A percentile compares a stretch with the other conserved stretches of the same genome.
These are phyloP conservation scores for Leucania comma DNA, from an alignment of 2,888 invertebrate species.

Conservation along the genomic window DNA sequence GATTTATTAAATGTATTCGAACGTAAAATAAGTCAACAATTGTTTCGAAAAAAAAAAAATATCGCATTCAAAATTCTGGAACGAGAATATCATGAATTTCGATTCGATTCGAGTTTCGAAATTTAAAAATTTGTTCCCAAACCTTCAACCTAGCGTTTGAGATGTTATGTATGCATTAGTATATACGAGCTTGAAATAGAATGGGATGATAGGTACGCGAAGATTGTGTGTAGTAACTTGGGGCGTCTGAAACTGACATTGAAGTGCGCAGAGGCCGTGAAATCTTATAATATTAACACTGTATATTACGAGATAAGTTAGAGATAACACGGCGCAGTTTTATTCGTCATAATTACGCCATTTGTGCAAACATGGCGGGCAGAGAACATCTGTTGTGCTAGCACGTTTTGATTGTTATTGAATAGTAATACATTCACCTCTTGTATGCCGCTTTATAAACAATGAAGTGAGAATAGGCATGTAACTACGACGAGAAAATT, in stretches of 20 bases:
- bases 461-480: slow-evolving; percentile 25
- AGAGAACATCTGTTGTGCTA: slow-evolving; percentile 62
- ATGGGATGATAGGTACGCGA: too few species aligned
- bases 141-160: too few species aligned
- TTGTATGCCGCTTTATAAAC: slow-evolving; percentile 33
- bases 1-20: slow-evolving; percentile 18
- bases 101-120: background rate
- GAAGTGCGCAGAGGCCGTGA: slow-evolving; percentile 26
- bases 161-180: background rate
- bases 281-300: slow-evolving; percentile 41
- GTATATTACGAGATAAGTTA: slow-evolving; percentile 60
- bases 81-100: background rate
- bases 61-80: background rate
- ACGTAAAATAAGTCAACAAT: background rate
- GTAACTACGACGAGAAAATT: slow-evolving; percentile 32
- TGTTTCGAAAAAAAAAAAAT: background rate
- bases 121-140: too few species aligned
- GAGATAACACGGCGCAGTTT: slow-evolving; percentile 58
- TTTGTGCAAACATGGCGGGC: slow-evolving; percentile 66
- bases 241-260: slow-evolving; percentile 23
- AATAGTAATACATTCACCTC: slow-evolving; percentile 66
- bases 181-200: background rate
- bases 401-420: slow-evolving; percentile 72
- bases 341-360: slow-evolving; percentile 61
- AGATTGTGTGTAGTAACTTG: background rate